phyloP scores from a whole-genome alignment of 2,113 vertebrate genomes.

The Dicerorhinus sumatrensis region DNA sequence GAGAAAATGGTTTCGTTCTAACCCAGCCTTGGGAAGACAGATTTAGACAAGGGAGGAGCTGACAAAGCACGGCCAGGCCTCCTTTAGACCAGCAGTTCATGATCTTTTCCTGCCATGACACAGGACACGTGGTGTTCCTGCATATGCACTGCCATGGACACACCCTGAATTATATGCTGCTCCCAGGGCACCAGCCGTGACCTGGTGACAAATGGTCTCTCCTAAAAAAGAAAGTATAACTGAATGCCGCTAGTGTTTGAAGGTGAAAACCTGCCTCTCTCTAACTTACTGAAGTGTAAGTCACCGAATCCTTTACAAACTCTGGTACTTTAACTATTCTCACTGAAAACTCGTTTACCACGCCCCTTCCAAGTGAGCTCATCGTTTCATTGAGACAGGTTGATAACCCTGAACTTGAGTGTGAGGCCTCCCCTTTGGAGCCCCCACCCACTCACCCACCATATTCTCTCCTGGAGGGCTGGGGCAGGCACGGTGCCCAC shows the following conservation, averaged over 20 bases:
- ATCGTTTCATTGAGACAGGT: background rate
- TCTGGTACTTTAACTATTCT: background rate
- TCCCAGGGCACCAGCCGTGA: background rate
- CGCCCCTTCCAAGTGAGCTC: background rate
- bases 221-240: background rate
- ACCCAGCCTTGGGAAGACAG: conserved; percentile 19
- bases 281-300: background rate
- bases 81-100: conserved; percentile 42
- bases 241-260: background rate
- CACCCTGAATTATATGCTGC: background rate
- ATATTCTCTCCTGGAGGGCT: background rate
- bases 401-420: background rate
- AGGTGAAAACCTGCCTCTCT: background rate
- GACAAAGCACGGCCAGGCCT: background rate
- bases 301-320: background rate
- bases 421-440: background rate
- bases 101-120: background rate
- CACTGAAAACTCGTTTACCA: background rate
- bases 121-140: background rate
- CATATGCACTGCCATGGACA: background rate
- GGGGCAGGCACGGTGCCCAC: background rate
- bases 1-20: background rate
- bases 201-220: too few species aligned
- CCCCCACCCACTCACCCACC: too few species aligned
- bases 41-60: conserved; percentile 18